Evolutionary conservation across 1,140 invertebrate genomes (phyloP), one percentile per base, ranked within the genome.

Genomic region (Triops cancriformis): DNA sequence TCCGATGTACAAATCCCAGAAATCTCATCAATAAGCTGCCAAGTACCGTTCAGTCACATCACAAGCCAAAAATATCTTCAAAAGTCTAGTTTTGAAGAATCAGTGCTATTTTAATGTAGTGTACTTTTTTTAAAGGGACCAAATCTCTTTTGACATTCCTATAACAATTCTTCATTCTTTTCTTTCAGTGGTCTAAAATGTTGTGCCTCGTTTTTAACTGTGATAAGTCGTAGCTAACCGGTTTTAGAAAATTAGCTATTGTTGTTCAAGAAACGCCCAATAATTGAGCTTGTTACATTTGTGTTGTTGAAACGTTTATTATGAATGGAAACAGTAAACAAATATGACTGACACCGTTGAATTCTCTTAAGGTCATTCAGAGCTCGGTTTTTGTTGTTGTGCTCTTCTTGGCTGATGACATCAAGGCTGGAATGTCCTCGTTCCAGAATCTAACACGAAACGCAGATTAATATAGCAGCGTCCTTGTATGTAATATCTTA

Each of bases 391-490:
- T 31, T 4, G 23, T 42, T 64, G 77, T 1, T 11, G 73, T 41
- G 11, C 12, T 72, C 12, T 79, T 72, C 3, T 76, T 75, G 1
- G 10, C 74, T n/a, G 78, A 23, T n/a, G 37, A 64, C 4, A 79
- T 18, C 23, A 79, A 45, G 4, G 45, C 78, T 26, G 78, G 28
- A 72, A 79, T 73, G 18, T 79, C 78, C 9, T 73, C 78, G 45
- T 79, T 79, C 78, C 78, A 79, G 23, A 79, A 79, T 26, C 78
- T 77, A 42, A 26, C 1, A 73, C 77, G 31, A 64, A 64, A 28
- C 23, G 27, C 0, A n/a, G 18, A 45, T 45, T 37, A 10, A 76
- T n/a, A n/a, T n/a, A 75, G 11, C 26, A 23, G 18, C 31, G 31
- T 37, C 2, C 31, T 37, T 7, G 31, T 37, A 4, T 37, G 2